Conservation (phyloP, 2,797 vertebrate species). For the Myotis pilosus region DNA sequence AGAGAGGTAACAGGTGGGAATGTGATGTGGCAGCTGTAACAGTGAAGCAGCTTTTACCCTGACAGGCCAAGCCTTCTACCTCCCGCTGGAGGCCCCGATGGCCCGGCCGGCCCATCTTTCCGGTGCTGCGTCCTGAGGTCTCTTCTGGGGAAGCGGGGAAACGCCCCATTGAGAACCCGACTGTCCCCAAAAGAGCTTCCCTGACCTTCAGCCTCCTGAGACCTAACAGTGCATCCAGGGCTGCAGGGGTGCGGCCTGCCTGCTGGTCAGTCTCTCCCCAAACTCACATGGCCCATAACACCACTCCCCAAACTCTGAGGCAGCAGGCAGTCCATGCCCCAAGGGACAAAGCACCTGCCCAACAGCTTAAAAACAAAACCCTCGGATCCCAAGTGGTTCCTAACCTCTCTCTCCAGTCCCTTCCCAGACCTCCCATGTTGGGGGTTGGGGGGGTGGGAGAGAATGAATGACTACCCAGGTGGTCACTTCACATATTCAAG, state of each 20-base stretch:
- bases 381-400: background rate
- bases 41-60: background rate
- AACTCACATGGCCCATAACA: background rate
- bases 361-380: background rate
- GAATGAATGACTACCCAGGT: background rate
- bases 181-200: background rate
- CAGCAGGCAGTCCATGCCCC: background rate
- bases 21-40: background rate
- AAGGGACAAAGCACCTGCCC: background rate
- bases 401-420: background rate
- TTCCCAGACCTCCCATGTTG: no score
- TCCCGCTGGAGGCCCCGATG: background rate
- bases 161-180: background rate
- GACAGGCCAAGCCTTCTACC: background rate
- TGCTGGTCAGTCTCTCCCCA: background rate
- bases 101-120: background rate
- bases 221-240: accelerated
- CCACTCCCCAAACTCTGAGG: background rate
- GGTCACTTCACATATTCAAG: background rate
- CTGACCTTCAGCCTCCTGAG: background rate
- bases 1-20: background rate
- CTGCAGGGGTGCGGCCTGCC: background rate
- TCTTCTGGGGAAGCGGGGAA: background rate
- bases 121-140: background rate
- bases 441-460: background rate